Evolutionary conservation across 37 sponge, comb jelly and placozoan species (phyloP), one percentile per base, ranked within the genome.

Genomic region (Lycopodina hypogea): DNA sequence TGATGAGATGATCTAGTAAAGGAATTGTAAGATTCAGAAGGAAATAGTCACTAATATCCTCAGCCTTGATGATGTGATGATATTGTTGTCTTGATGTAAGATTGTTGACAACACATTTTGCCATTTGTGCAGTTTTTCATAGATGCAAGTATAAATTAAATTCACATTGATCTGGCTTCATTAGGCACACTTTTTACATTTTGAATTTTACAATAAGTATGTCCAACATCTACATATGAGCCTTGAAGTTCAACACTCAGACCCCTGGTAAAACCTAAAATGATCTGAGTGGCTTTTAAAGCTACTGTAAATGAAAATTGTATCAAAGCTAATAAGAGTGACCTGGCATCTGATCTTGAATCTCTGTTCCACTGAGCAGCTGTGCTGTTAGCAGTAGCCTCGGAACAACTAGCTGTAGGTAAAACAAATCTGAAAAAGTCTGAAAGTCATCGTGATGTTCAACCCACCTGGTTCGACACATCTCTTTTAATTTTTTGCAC

Each of bases 391-490:
- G 73, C 75, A 66, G 79, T 89, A 1, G 55, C 70, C 40, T 89
- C 86, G 38, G 77, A 56, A 69, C 89, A 71, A 57, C 79, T 57
- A 60, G 58, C 26, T 50, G 56, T 71, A 26, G 68, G 63, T 18
- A 64, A 33, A 88, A 75, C 24, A 69, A 69, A 78, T 88, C 68
- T 37, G 22, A 33, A 11, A 71, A 81, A 26, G 60, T 40, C 38
- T 81, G 36, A 18, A 71, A 58, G 8, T 84, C 82, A 37, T 91
- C 88, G 69, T 68, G 60, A 3, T 88, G 50, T 71, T 87, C 70
- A 23, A 91, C 71, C 88, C 88, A 87, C 35, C 85, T 42, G 29
- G 91, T 90, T 30, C 78, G 82, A 69, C 90, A 90, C 3, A 84
- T 0, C 14, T 81, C 86, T 56, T 85, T 90, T 35, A 90, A 77